A percentile compares a stretch with the other conserved stretches of the same genome.
Conservation (phyloP, 2,797 vertebrate species). For the Enoplosus armatus region DNA sequence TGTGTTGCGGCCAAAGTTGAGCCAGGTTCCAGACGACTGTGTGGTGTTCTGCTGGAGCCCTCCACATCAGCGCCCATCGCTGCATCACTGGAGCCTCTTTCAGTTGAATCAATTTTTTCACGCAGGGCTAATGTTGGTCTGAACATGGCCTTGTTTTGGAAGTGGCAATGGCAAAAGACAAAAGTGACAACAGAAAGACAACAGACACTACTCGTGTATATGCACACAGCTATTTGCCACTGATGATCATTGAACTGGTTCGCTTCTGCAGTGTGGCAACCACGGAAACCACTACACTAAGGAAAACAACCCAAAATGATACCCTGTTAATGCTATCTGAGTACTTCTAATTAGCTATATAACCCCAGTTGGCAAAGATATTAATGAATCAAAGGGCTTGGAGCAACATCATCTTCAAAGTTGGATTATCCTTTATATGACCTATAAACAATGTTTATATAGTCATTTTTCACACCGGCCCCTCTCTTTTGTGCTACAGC, state of each 20-base stretch:
- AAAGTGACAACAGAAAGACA: too few species aligned
- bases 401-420: neutral
- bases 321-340: neutral
- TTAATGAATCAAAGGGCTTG: neutral
- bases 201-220: too few species aligned
- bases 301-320: neutral
- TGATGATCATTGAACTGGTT: neutral
- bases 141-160: too few species aligned
- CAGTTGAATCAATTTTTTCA: too few species aligned
- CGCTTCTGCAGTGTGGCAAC: neutral
- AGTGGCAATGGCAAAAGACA: too few species aligned
- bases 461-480: neutral
- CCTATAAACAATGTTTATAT: neutral
- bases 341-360: conserved; percentile 3
- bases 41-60: too few species aligned
- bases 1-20: neutral
- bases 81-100: too few species aligned
- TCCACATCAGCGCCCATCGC: too few species aligned
- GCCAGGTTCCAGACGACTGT: too few species aligned
- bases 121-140: too few species aligned
- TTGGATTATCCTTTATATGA: neutral
- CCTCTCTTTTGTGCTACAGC: neutral
- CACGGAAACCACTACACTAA: neutral
- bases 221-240: too few species aligned
- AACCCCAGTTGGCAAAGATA: neutral